A percentile compares a stretch with the other conserved stretches of the same genome.
Evolutionary conservation across 2,888 invertebrate genomes (phyloP).

Genomic region (Pyralis farinalis): DNA sequence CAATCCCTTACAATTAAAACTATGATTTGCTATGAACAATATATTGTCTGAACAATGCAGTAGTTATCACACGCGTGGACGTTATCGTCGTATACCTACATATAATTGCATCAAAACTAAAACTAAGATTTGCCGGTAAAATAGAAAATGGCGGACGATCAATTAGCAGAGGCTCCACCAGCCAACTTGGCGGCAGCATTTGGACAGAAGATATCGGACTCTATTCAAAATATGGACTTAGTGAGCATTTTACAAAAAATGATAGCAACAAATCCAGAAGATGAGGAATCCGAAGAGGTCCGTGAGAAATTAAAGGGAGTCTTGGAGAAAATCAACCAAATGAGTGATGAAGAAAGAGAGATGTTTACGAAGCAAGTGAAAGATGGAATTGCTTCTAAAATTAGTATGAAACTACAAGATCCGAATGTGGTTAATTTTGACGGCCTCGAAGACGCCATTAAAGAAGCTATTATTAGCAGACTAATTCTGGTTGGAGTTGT

Average conservation of each 20-base stretch:
- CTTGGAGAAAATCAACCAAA: constrained; percentile 40
- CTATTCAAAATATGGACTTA: constrained; percentile 57
- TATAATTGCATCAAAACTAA: no score
- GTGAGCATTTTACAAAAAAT: constrained; percentile 52
- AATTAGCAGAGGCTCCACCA: constrained; percentile 19
- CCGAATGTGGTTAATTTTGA: constrained; percentile 38
- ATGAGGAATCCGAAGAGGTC: constrained; percentile 49
- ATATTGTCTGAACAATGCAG: no score
- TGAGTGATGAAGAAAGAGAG: constrained; percentile 50
- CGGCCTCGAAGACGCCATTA: constrained; percentile 50
- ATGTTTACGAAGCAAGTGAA: constrained; percentile 54
- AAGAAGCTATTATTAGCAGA: constrained; percentile 42
- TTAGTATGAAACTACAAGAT: constrained; percentile 45
- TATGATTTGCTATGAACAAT: no score
- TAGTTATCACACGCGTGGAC: no score
- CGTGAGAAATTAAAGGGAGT: constrained; percentile 48
- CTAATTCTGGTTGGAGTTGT: constrained; percentile 44
- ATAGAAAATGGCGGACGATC: constrained; percentile 40
- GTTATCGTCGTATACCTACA: no score
- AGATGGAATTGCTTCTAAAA: constrained; percentile 46
- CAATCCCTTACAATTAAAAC: no score
- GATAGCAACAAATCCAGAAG: constrained; percentile 42
- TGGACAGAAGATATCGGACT: constrained; percentile 48
- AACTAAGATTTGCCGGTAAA: constrained; percentile 13
- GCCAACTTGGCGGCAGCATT: constrained; percentile 45